Evolutionary conservation across 2,888 invertebrate genomes (phyloP).

Genomic region (Clusia tigrina): DNA sequence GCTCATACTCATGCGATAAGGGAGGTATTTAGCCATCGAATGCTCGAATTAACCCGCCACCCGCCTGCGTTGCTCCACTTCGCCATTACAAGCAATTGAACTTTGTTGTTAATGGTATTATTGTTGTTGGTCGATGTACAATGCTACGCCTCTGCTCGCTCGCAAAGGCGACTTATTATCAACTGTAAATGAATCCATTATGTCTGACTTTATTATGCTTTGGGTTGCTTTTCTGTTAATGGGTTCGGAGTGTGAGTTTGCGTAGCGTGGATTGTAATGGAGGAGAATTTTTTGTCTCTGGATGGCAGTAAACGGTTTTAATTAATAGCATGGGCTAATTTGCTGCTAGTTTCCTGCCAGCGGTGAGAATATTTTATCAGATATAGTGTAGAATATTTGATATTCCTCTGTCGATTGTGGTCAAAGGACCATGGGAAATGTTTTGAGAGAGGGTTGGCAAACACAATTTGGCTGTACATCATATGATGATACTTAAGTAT

Average conservation of each 20-base stretch:
- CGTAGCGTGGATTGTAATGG: not conserved
- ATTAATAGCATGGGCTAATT: constrained; percentile 30
- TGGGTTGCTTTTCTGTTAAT: not conserved
- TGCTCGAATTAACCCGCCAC: constrained; percentile 7
- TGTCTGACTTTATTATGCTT: constrained; percentile 22
- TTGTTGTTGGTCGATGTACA: constrained; percentile 13
- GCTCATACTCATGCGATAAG: not conserved
- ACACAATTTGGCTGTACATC: too few species aligned
- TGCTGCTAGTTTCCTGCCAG: too few species aligned
- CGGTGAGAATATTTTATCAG: too few species aligned
- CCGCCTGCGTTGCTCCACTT: constrained; percentile 32
- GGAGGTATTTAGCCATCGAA: constrained; percentile 14
- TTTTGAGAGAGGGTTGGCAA: too few species aligned
- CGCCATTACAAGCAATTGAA: constrained; percentile 59
- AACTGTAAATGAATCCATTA: constrained; percentile 54
- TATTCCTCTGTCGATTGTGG: too few species aligned
- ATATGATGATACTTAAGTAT: too few species aligned
- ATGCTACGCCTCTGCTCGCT: constrained; percentile 9
- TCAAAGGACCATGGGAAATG: too few species aligned
- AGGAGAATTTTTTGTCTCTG: constrained; percentile 20
- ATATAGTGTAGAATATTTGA: too few species aligned
- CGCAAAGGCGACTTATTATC: constrained; percentile 41
- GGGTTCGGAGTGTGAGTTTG: not conserved
- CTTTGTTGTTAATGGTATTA: constrained; percentile 34
- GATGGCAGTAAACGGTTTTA: constrained; percentile 27